Conservation (phyloP, 2,113 vertebrate species). For the Heterotilapia buettikoferi region DNA sequence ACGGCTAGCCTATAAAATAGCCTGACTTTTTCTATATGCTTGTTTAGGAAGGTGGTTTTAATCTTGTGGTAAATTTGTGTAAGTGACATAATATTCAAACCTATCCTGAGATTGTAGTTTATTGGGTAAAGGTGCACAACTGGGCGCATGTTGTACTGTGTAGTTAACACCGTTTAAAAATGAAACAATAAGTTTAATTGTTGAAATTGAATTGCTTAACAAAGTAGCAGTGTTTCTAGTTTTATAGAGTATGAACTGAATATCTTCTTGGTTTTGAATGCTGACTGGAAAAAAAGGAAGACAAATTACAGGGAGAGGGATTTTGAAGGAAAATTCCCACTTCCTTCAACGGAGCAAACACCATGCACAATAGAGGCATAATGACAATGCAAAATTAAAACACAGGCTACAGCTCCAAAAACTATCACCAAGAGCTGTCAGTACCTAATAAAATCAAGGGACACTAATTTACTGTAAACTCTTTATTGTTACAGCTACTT, state of each 20-base stretch:
- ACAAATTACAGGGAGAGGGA: neutral
- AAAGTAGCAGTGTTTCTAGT: neutral
- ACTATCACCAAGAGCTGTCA: neutral
- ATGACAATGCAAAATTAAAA: neutral
- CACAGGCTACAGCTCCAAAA: neutral
- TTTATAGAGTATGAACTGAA: fast-evolving
- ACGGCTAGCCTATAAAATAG: fast-evolving
- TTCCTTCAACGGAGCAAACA: neutral
- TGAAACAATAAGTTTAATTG: neutral
- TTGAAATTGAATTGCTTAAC: neutral
- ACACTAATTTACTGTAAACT: neutral
- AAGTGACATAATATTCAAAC: neutral
- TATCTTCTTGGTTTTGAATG: neutral
- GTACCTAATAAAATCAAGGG: neutral
- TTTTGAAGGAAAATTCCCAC: neutral
- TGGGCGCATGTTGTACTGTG: neutral
- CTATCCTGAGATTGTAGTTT: neutral
- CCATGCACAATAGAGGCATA: neutral
- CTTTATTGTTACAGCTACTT: neutral
- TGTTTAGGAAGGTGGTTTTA: neutral
- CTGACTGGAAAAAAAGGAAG: neutral
- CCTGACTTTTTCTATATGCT: neutral
- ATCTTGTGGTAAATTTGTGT: neutral
- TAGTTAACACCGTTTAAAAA: fast-evolving
- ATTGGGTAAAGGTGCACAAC: neutral